Evolutionary conservation across 1,140 invertebrate species (phyloP).

Genomic region (Drosophila kepulauana): DNA sequence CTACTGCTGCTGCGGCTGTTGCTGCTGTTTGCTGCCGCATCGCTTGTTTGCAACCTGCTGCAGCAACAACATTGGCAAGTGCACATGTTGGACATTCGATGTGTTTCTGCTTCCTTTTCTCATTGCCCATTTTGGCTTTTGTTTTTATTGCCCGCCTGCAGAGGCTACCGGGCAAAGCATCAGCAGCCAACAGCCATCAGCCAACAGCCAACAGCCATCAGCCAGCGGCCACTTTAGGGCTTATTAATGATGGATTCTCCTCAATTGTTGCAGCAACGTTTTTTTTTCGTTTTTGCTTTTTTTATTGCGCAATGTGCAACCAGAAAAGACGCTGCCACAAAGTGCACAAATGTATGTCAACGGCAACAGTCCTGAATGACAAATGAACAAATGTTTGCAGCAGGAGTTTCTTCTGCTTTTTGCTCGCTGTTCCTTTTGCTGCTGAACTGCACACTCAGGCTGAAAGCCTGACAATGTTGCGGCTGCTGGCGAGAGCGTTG

Average conservation of each 20-base stretch:
- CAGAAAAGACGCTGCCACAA: slow-evolving; percentile 41
- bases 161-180: slow-evolving; percentile 51
- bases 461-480: slow-evolving; percentile 7
- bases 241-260: slow-evolving; percentile 84
- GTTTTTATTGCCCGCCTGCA: slow-evolving; percentile 79
- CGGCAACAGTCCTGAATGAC: slow-evolving; percentile 72
- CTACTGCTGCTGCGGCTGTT: slow-evolving; percentile 42
- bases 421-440: neutral
- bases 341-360: slow-evolving; percentile 75
- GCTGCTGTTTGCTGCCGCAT: slow-evolving; percentile 35
- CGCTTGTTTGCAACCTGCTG: slow-evolving; percentile 72
- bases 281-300: slow-evolving; percentile 23
- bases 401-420: slow-evolving; percentile 38
- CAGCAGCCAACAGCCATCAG: slow-evolving; percentile 20
- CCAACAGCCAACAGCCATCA: slow-evolving; percentile 52
- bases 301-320: slow-evolving; percentile 76
- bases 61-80: slow-evolving; percentile 32
- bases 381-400: slow-evolving; percentile 72
- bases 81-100: slow-evolving; percentile 53
- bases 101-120: slow-evolving; percentile 53
- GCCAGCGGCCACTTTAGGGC: slow-evolving; percentile 72
- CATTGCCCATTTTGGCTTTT: slow-evolving; percentile 77
- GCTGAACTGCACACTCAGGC: slow-evolving; percentile 3
- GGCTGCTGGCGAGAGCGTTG: slow-evolving; percentile 58
- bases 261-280: slow-evolving; percentile 61